Percentiles rank a stretch among this genome's conserved stretches.
Evolutionary conservation across 2,797 vertebrate species (phyloP).

Genomic region (Danio aesculapii): DNA sequence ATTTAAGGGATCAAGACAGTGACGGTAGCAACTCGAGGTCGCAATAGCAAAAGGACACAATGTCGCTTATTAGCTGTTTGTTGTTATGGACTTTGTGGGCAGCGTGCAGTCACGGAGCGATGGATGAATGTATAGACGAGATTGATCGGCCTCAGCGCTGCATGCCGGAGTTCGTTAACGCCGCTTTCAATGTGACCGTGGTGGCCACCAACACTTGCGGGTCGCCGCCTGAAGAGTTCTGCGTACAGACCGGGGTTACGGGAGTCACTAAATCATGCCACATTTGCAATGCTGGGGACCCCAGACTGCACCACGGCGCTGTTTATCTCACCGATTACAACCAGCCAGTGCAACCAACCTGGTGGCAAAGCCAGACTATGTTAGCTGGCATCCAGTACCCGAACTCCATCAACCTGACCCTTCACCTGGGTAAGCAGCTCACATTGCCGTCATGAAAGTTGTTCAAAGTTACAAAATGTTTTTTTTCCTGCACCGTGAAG

Average conservation of each 20-base stretch:
- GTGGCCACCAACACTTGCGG: constrained; percentile 96
- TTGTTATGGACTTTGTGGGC: constrained; percentile 63
- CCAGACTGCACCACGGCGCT: constrained; percentile 88
- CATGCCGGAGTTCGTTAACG: constrained; percentile 98
- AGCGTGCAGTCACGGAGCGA: constrained; percentile 76
- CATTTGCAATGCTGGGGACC: constrained; percentile 90
- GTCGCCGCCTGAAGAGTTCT: constrained; percentile 94
- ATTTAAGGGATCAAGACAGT: constrained; percentile 49
- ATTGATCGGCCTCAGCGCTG: constrained; percentile 86
- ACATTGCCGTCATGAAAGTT: neutral
- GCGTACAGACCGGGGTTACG: constrained; percentile 97
- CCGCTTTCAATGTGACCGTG: constrained; percentile 96
- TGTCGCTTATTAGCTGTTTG: constrained; percentile 65
- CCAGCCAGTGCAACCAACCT: constrained; percentile 95
- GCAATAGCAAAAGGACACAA: constrained; percentile 52
- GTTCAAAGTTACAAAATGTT: neutral
- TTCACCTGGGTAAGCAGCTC: constrained; percentile 90
- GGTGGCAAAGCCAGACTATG: constrained; percentile 99
- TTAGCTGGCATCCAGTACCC: constrained; percentile 97
- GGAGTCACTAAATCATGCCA: constrained; percentile 99
- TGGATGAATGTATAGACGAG: constrained; percentile 91
- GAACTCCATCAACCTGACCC: constrained; percentile 92
- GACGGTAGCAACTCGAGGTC: constrained; percentile 31
- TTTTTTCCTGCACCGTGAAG: neutral
- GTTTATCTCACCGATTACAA: constrained; percentile 97